Percentiles rank a stretch among this genome's conserved stretches.
These are phyloP conservation scores for Calephelis perditalis DNA, from an alignment of 2,888 invertebrate species.

Conservation along the genomic window DNA sequence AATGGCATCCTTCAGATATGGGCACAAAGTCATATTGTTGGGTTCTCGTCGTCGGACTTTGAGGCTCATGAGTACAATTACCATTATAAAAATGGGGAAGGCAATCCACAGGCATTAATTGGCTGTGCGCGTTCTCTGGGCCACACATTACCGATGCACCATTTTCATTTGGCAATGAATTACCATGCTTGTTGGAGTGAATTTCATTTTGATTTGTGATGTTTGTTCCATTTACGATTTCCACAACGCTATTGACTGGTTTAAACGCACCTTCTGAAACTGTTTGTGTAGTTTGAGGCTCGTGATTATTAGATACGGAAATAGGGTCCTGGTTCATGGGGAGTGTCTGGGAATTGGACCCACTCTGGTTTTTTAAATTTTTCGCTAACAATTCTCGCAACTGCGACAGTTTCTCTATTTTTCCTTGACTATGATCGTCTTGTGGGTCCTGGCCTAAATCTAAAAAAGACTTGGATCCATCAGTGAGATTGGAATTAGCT, in stretches of 20 bases:
- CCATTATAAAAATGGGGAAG: conserved; percentile 56
- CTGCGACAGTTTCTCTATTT: conserved; percentile 84
- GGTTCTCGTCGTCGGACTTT: conserved; percentile 86
- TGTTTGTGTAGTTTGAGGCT: conserved; percentile 39
- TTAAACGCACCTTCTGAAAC: conserved; percentile 57
- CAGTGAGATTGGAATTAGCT: conserved; percentile 32
- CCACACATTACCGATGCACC: conserved; percentile 44
- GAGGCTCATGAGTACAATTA: conserved; percentile 76
- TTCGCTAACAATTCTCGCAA: conserved; percentile 84
- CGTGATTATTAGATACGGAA: conserved; percentile 41
- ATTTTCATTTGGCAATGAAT: conserved; percentile 46
- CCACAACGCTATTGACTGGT: conserved; percentile 40
- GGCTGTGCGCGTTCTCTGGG: conserved; percentile 40
- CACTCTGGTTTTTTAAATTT: conserved; percentile 76
- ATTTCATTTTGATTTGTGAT: conserved; percentile 38
- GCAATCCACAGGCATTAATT: conserved; percentile 39
- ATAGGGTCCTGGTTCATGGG: conserved; percentile 42
- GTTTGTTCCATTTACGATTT: conserved; percentile 41
- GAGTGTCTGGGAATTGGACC: conserved; percentile 41
- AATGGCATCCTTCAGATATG: conserved; percentile 88
- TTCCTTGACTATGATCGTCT: conserved; percentile 70
- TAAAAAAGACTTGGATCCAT: conserved; percentile 53
- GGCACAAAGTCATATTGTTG: conserved; percentile 92
- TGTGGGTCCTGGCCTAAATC: conserved; percentile 63
- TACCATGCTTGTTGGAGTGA: conserved; percentile 41